These are phyloP conservation scores for Microdon myrmicae DNA, from an alignment of 2,888 invertebrate species.

Conservation along the genomic window DNA sequence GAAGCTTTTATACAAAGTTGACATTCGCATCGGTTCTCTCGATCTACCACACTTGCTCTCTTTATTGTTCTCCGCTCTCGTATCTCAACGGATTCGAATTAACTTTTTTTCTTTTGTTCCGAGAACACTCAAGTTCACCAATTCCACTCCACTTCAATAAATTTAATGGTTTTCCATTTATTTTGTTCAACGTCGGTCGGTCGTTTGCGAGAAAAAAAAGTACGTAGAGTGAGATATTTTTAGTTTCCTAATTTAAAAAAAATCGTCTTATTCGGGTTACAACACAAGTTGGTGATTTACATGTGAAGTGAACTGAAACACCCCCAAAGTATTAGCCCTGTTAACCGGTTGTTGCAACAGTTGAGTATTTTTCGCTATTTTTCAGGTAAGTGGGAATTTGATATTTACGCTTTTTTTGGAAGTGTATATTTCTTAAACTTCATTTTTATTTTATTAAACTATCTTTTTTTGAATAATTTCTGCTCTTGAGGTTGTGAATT, in stretches of 20 bases:
- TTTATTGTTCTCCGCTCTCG: neutral
- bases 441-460: constrained; percentile 1
- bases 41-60: constrained; percentile 2
- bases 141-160: constrained; percentile 41
- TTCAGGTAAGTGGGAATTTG: constrained; percentile 23
- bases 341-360: constrained; percentile 31
- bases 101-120: constrained; percentile 4
- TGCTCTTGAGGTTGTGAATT: constrained; percentile 2
- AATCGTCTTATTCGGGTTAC: too few relatives aligned
- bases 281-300: too few relatives aligned
- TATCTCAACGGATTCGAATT: neutral
- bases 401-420: neutral
- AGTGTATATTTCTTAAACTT: neutral
- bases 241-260: too few relatives aligned
- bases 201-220: too few relatives aligned
- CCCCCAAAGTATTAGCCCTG: too few relatives aligned
- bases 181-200: constrained; percentile 26
- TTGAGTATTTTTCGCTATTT: constrained; percentile 3
- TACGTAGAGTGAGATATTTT: too few relatives aligned
- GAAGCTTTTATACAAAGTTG: neutral
- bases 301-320: too few relatives aligned
- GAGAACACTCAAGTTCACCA: constrained; percentile 19
- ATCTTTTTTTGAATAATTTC: neutral
- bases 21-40: neutral
- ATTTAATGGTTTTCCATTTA: constrained; percentile 19